These are phyloP conservation scores for Pristionchus entomophagus DNA, from an alignment of 2,888 invertebrate genomes.

Conservation along the genomic window DNA sequence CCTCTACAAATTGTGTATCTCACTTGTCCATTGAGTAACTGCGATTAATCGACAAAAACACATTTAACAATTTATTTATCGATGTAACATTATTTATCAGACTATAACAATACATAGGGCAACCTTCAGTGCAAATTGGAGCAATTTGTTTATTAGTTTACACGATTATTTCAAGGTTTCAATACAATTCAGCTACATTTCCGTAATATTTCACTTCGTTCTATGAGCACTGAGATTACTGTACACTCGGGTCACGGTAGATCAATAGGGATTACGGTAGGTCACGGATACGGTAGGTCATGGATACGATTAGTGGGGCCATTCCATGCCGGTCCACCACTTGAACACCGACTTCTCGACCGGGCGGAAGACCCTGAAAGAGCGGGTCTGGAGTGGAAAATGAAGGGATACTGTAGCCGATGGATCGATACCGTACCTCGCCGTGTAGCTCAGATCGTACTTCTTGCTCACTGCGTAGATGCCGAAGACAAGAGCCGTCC, in stretches of 20 bases:
- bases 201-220: background rate
- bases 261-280: background rate
- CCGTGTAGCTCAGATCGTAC: conserved; percentile 55
- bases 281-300: background rate
- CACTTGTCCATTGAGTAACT: no score
- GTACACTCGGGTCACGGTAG: background rate
- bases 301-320: conserved; percentile 45
- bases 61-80: no score
- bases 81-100: background rate
- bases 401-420: background rate
- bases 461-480: conserved; percentile 57
- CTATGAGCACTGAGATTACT: background rate
- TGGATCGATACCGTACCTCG: conserved; percentile 41
- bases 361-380: conserved; percentile 42
- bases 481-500: conserved; percentile 51
- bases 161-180: background rate
- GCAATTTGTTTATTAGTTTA: conserved; percentile 7
- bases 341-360: conserved; percentile 44
- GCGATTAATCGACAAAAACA: no score
- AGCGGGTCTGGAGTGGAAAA: background rate
- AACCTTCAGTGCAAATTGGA: background rate
- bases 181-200: background rate
- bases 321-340: conserved; percentile 38
- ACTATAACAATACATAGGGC: background rate
- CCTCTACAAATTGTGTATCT: no score